Evolutionary conservation across 2,888 invertebrate species (phyloP).

Genomic region (Tetanocera ferruginea): DNA sequence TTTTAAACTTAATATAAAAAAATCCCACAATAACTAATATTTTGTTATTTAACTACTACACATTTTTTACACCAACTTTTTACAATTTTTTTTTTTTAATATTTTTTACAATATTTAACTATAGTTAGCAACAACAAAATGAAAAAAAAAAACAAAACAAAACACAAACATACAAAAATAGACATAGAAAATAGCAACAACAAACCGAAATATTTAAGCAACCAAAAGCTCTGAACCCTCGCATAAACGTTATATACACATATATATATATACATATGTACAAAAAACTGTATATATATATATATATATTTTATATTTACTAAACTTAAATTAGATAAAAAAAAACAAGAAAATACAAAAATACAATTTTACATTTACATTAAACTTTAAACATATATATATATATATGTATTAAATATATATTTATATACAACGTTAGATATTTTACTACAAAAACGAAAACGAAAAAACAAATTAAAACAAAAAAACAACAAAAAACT

Average conservation of each 20-base stretch:
- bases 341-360: constrained; percentile 28
- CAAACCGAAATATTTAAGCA: constrained; percentile 36
- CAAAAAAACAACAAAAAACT: constrained; percentile 13
- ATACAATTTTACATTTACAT: constrained; percentile 12
- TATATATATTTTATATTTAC: constrained; percentile 22
- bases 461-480: constrained; percentile 7
- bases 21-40: not conserved
- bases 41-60: constrained; percentile 3
- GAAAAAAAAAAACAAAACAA: not conserved
- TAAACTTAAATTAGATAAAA: constrained; percentile 40
- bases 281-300: not conserved
- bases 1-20: no score
- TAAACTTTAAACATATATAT: constrained; percentile 21
- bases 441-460: constrained; percentile 10
- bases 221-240: constrained; percentile 63
- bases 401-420: not conserved
- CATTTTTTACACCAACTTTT: not conserved
- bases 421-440: constrained; percentile 21
- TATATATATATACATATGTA: constrained; percentile 25
- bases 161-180: constrained; percentile 3
- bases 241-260: constrained; percentile 50
- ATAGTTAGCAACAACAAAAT: not conserved
- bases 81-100: not conserved
- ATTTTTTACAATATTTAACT: not conserved
- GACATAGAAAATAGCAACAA: constrained; percentile 22